Conservation (phyloP, 1,140 invertebrate genomes). For the Brachionus plicatilis region DNA sequence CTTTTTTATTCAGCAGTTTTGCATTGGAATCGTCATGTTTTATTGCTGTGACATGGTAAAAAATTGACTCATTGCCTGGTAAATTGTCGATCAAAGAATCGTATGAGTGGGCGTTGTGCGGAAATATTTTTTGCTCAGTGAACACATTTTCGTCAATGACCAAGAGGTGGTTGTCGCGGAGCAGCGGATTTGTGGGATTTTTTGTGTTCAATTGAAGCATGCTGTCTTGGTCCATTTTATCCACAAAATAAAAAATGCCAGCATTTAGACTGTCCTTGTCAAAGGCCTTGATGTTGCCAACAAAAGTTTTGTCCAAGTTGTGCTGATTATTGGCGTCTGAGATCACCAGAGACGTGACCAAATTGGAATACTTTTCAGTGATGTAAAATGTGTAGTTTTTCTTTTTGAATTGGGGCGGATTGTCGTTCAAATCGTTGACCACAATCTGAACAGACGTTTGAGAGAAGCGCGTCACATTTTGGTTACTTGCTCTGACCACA, state of each 20-base stretch:
- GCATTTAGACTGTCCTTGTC: neutral
- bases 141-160: neutral
- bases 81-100: neutral
- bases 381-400: neutral
- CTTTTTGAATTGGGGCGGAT: neutral
- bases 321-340: neutral
- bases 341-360: neutral
- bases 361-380: conserved; percentile 21
- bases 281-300: neutral
- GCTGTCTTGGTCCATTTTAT: neutral
- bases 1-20: neutral
- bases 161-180: neutral
- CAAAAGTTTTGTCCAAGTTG: neutral
- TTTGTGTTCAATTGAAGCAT: neutral
- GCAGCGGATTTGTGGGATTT: neutral
- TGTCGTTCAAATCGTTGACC: conserved; percentile 22
- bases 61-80: neutral
- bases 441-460: neutral
- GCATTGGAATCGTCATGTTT: neutral
- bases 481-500: neutral
- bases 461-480: neutral
- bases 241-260: neutral
- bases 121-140: neutral
- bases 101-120: neutral
- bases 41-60: neutral